Evolutionary conservation across 2,113 vertebrate species (phyloP).

Genomic region (Lutjanus erythropterus): DNA sequence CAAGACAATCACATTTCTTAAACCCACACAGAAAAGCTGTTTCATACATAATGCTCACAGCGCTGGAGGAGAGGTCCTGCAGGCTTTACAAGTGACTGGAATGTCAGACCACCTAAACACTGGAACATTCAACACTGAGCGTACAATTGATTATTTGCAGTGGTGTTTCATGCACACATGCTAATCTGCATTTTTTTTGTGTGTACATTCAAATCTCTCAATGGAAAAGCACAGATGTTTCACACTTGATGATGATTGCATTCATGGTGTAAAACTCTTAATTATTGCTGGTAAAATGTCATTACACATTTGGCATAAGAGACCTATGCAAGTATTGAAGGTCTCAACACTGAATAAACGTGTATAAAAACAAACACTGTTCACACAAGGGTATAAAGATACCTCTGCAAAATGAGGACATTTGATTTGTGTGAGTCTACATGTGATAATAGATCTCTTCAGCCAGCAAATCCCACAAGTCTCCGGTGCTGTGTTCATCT

Average conservation of each 20-base stretch:
- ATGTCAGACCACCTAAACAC: neutral
- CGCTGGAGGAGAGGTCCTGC: conserved; percentile 14
- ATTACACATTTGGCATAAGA: neutral
- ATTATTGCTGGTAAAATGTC: neutral
- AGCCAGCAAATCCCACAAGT: neutral
- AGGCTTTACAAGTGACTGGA: conserved; percentile 23
- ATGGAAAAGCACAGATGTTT: neutral
- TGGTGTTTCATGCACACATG: neutral
- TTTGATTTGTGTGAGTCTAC: neutral
- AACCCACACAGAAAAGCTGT: conserved; percentile 35
- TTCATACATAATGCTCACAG: conserved; percentile 32
- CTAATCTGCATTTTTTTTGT: neutral
- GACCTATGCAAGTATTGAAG: neutral
- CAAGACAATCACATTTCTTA: conserved; percentile 63
- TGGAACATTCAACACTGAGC: accelerated
- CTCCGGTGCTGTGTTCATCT: neutral
- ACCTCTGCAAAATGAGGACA: neutral
- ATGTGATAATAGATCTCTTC: neutral
- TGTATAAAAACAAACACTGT: too few relatives aligned
- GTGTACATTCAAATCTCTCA: neutral
- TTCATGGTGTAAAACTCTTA: neutral
- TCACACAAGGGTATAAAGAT: too few relatives aligned
- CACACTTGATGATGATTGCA: neutral
- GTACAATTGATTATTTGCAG: neutral
- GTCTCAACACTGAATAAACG: neutral